These are phyloP conservation scores for Pachyramphus minor DNA, from an alignment of 2,113 vertebrate genomes.

Conservation along the genomic window DNA sequence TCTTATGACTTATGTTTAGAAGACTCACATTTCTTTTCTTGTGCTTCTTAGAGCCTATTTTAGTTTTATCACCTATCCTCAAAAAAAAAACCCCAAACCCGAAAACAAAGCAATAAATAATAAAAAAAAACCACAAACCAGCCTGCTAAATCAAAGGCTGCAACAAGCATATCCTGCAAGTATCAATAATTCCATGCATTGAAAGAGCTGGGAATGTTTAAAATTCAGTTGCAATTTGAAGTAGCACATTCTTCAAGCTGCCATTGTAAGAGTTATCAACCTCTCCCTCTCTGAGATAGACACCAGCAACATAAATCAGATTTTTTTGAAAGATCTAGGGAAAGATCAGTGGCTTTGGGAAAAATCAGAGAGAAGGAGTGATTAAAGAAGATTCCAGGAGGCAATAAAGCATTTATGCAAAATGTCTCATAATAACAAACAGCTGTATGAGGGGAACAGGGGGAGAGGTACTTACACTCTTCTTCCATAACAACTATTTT, in stretches of 20 bases:
- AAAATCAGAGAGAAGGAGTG: background rate
- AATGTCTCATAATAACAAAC: background rate
- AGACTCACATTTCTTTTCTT: background rate
- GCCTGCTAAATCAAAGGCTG: background rate
- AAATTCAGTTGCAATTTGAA: background rate
- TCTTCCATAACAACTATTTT: conserved; percentile 73
- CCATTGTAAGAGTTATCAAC: background rate
- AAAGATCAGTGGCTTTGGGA: background rate
- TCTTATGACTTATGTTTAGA: background rate
- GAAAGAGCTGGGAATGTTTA: background rate
- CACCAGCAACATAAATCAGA: background rate
- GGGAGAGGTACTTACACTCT: conserved; percentile 65
- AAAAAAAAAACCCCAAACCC: background rate
- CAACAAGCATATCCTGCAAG: background rate
- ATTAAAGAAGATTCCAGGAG: conserved; percentile 20
- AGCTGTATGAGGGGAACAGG: background rate
- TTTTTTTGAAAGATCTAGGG: background rate
- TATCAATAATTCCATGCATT: background rate
- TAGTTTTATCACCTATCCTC: background rate
- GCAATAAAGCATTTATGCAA: conserved; percentile 25
- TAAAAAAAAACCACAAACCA: background rate
- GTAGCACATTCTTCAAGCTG: background rate
- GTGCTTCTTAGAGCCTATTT: background rate
- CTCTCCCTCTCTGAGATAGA: background rate
- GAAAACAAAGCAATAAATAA: background rate